These are phyloP conservation scores for Bembecia ichneumoniformis DNA, from an alignment of 2,888 invertebrate genomes.

Conservation along the genomic window DNA sequence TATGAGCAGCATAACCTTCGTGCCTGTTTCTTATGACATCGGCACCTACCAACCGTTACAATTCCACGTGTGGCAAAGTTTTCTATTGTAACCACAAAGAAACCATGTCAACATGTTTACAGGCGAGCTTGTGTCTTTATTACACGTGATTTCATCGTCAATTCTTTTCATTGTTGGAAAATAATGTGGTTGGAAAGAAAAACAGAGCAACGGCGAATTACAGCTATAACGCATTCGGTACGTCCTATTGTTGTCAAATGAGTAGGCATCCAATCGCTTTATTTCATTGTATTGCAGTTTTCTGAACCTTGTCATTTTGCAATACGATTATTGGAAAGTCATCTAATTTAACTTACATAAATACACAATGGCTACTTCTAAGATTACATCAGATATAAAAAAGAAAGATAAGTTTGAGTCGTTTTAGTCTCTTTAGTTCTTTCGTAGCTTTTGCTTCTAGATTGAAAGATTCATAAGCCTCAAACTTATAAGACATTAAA, in stretches of 20 bases:
- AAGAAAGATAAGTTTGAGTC: too few relatives aligned
- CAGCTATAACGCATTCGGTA: background rate
- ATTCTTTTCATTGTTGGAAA: conserved; percentile 9
- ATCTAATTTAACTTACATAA: too few relatives aligned
- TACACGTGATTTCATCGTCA: conserved; percentile 7
- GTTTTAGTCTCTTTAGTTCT: too few relatives aligned
- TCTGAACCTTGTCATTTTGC: too few relatives aligned
- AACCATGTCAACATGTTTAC: conserved; percentile 10
- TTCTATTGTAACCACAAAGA: conserved; percentile 7
- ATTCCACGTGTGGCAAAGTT: background rate
- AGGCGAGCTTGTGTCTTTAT: background rate
- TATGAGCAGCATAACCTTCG: too few relatives aligned
- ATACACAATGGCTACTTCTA: too few relatives aligned
- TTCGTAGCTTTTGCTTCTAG: too few relatives aligned
- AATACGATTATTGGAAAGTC: too few relatives aligned
- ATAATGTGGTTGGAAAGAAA: background rate
- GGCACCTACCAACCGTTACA: background rate
- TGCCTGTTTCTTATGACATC: background rate
- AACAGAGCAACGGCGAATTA: background rate
- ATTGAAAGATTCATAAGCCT: too few relatives aligned
- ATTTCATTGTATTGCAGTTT: too few relatives aligned
- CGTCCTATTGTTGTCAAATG: background rate
- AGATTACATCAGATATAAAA: too few relatives aligned
- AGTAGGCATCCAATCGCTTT: background rate
- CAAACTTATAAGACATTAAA: too few relatives aligned